Evolutionary conservation across 1,140 invertebrate genomes (phyloP), one percentile per base, ranked within the genome.

Genomic region (Drosophila kepulauana): DNA sequence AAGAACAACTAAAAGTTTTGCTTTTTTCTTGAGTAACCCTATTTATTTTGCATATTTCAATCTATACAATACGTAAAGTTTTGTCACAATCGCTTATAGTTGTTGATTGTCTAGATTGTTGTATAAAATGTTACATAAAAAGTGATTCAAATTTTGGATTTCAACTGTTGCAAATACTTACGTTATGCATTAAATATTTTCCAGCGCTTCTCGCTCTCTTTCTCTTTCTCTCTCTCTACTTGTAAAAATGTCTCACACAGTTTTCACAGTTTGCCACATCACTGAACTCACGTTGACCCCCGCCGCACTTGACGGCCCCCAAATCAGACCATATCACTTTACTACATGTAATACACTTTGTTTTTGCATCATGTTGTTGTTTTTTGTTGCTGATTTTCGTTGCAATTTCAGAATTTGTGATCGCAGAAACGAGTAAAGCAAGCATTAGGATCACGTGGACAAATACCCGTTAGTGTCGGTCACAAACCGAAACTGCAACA

Each of bases 381-480:
- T 30, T 68, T 8, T 49, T 48, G 59, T 56, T 45, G 84, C 45
- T 82, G 84, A 56, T 59, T 70, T 77, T 79, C 49, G 79, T 82
- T 88, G 79, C 91, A 91, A 90, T 92, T 92, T 92, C 89, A 91
- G 81, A 82, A 81, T 90, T 92, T 92, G 92, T 92, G 92, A 92
- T 92, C 92, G 91, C 89, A 91, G 81, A 92, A 92, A 92, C 92
- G 92, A 92, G 92, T 92, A 92, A 46, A 72, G 25, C 66, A 67
- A 76, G 45, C 62, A 52, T 38, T 56, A 16, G 43, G 46, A 68
- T 45, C 11, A 16, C 7, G 11, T 48, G 13, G 13, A 38, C 28
- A 73, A 78, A 68, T 92, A 92, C 92, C 91, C 92, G 91, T 92
- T 92, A 92, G 91, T 92, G 91, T 92, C 92, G 92, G 92, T 92